Percentiles rank a stretch among this genome's conserved stretches.
Evolutionary conservation across 2,797 vertebrate species (phyloP).

Genomic region (Rallus crepitans): DNA sequence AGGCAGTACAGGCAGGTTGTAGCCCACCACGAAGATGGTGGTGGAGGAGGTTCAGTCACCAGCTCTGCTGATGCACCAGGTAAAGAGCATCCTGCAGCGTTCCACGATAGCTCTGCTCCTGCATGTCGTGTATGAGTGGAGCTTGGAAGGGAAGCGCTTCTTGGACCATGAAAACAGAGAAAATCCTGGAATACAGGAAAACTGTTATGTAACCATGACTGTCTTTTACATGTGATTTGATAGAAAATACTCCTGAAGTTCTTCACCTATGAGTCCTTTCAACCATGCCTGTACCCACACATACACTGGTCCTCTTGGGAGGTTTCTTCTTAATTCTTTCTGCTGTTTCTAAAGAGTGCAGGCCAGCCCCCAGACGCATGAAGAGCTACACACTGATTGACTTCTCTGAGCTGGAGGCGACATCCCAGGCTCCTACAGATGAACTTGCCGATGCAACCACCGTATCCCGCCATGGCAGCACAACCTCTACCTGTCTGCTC

Average conservation of each 20-base stretch:
- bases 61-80: not conserved
- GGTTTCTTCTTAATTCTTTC: not conserved
- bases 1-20: conserved; percentile 78
- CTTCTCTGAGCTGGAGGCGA: conserved; percentile 79
- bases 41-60: not conserved
- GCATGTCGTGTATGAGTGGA: rapidly evolving
- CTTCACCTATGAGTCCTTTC: rapidly evolving
- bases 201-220: rapidly evolving
- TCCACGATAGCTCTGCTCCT: not conserved
- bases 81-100: not conserved
- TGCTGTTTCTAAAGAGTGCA: conserved; percentile 33
- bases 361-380: conserved; percentile 43
- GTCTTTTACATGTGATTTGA: rapidly evolving
- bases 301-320: rapidly evolving
- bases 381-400: conserved; percentile 88
- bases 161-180: not conserved
- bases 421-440: not conserved
- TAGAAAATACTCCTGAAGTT: not conserved
- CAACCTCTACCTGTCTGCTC: conserved; percentile 43
- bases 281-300: rapidly evolving
- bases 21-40: not conserved
- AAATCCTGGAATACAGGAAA: not conserved
- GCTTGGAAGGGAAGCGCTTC: not conserved
- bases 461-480: not conserved
- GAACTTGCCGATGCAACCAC: rapidly evolving